Evolutionary conservation across 2,113 vertebrate species (phyloP).

Genomic region (Piaya cayana): DNA sequence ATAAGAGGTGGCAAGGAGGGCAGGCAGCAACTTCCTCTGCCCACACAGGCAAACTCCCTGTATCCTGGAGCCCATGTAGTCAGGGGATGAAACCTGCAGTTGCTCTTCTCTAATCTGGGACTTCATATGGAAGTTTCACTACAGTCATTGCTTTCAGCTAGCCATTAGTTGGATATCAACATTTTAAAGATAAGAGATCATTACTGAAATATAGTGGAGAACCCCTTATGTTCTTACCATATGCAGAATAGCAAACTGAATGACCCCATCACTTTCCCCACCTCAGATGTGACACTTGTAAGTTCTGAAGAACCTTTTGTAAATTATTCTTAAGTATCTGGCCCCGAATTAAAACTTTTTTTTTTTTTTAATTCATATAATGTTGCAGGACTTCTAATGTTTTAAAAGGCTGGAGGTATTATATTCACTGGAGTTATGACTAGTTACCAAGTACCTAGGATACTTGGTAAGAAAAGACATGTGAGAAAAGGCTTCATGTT

Average conservation of each 20-base stretch:
- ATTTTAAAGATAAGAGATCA: not conserved
- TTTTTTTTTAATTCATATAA: not conserved
- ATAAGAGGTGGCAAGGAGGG: not conserved
- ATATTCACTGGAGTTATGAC: not conserved
- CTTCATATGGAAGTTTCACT: not conserved
- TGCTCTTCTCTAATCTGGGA: not conserved
- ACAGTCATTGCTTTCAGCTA: not conserved
- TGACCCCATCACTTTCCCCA: not conserved
- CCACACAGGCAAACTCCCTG: rapidly evolving
- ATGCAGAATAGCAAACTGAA: not conserved
- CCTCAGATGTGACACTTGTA: not conserved
- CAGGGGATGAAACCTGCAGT: not conserved
- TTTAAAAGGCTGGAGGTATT: not conserved
- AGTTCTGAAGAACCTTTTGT: not conserved
- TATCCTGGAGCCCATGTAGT: rapidly evolving
- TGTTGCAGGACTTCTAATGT: not conserved
- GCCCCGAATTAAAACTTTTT: not conserved
- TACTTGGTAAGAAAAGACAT: slow-evolving; percentile 29
- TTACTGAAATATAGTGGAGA: not conserved
- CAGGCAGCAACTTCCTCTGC: not conserved
- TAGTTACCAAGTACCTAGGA: not conserved
- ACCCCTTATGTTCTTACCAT: not conserved
- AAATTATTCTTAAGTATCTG: slow-evolving; percentile 5
- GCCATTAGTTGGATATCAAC: not conserved
- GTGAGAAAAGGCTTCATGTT: slow-evolving; percentile 41